phyloP scores from a whole-genome alignment of 2,113 vertebrate species.

The Notothenia rossii region DNA sequence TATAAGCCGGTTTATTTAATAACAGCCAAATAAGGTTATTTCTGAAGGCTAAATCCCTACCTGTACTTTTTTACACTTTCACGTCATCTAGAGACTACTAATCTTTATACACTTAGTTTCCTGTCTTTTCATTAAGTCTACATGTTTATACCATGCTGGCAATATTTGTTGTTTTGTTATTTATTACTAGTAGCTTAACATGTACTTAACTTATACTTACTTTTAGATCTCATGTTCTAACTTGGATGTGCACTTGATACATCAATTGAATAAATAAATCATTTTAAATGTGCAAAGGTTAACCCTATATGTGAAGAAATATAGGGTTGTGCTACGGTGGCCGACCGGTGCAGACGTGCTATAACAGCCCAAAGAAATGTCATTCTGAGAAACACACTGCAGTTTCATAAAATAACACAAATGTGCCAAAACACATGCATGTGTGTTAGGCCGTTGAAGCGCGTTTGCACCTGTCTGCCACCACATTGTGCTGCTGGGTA shows the following conservation, averaged over 20 bases:
- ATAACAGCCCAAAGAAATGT: no score
- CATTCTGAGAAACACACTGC: no score
- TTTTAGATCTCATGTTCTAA: background rate
- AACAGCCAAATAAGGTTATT: conserved; percentile 1
- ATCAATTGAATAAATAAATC: background rate
- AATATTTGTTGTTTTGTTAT: background rate
- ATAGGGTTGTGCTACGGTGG: conserved; percentile 3
- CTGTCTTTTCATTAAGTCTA: no score
- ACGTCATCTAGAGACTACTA: background rate
- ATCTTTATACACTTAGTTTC: no score
- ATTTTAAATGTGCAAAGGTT: background rate
- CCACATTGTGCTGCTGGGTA: conserved; percentile 19
- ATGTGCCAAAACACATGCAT: no score
- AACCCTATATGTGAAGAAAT: background rate
- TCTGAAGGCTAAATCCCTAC: background rate
- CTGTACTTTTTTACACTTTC: background rate
- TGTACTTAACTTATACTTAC: background rate
- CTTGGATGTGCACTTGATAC: conserved; percentile 4
- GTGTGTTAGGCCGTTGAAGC: no score
- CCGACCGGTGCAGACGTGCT: no score
- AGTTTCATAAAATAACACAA: no score
- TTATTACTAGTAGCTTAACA: conserved; percentile 1
- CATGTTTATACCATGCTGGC: background rate
- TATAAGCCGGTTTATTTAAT: background rate
- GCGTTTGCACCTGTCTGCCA: no score